Evolutionary conservation across 2,113 vertebrate species (phyloP).

Genomic region (human (Homo sapiens)): DNA sequence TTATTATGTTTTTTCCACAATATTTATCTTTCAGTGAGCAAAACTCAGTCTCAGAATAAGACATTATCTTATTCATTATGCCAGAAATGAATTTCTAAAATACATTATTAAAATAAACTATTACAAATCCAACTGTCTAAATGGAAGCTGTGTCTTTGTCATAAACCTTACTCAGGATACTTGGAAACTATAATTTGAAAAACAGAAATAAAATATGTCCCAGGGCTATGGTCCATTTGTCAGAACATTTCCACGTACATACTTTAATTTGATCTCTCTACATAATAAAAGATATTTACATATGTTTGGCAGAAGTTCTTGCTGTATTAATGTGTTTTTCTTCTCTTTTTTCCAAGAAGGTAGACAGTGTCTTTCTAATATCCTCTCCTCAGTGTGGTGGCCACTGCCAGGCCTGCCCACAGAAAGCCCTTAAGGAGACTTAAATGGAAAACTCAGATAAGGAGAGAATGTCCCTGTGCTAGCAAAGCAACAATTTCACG

Average conservation of each 20-base stretch:
- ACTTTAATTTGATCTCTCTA: slow-evolving; percentile 9
- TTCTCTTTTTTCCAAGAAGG: slow-evolving; percentile 50
- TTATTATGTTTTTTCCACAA: slow-evolving; percentile 22
- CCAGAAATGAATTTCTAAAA: slow-evolving; percentile 47
- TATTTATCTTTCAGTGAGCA: slow-evolving; percentile 49
- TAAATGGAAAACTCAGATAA: slow-evolving; percentile 62
- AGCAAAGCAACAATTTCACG: background rate
- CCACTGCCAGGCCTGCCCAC: slow-evolving; percentile 41
- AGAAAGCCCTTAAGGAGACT: background rate
- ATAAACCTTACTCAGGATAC: slow-evolving; percentile 59
- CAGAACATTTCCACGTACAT: slow-evolving; percentile 5
- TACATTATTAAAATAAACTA: slow-evolving; percentile 36
- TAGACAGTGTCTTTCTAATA: background rate
- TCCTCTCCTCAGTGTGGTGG: background rate
- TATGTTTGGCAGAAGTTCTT: slow-evolving; percentile 56
- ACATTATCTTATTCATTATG: slow-evolving; percentile 25
- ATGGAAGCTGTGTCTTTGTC: slow-evolving; percentile 47
- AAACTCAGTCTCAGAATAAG: background rate
- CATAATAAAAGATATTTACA: slow-evolving; percentile 53
- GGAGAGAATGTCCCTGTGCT: background rate
- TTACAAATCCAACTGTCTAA: slow-evolving; percentile 30
- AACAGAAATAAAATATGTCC: slow-evolving; percentile 45
- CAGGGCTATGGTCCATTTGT: background rate
- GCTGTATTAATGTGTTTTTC: background rate
- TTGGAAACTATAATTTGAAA: slow-evolving; percentile 67